Base-by-base conservation (phyloP, 2,888 invertebrate genomes). In the Notocelia uddmanniana region DNA sequence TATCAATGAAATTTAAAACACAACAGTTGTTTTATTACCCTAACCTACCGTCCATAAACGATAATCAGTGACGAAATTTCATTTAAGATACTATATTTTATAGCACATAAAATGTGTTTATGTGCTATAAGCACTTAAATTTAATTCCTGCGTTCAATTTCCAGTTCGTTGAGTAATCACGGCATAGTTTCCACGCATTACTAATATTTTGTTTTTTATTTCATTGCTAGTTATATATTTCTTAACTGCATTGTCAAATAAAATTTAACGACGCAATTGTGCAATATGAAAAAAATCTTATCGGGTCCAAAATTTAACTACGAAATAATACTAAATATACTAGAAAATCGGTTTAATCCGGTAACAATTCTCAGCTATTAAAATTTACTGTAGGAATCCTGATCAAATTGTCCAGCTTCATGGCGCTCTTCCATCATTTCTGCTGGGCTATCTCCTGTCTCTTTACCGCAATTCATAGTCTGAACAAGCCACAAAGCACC, bases 241-340 rank as follows among this genome's bases (percentile, higher is more conserved):
- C n/a, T n/a, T n/a, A 10, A 11, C 18, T 37, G 41, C n/a, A 2
- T 3, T 11, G 1, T 10, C 60, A 23, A 41, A 60, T 45, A 60
- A 23, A 59, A 37, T 18, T 41, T 18, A 31, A 21, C 41, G 9
- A 23, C n/a, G 8, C 13, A 8, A 37, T n/a, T 48, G 18, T 1
- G 34, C 15, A 60, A 19, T 18, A 37, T 37, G 23, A n/a, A 60
- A 37, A 10, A 45, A 45, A 48, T 15, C n/a, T n/a, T n/a, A n/a
- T n/a, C n/a, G n/a, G n/a, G n/a, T n/a, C n/a, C n/a, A n/a, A n/a
- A n/a, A n/a, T n/a, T n/a, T n/a, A n/a, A n/a, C n/a, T n/a, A n/a
- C n/a, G n/a, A 31, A 75, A 76, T 73, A 75, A 76, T 74, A 73
- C 68, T 54, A 55, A 26, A 2, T 48, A 63, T 73, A 74, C 72